These are phyloP conservation scores for Anthopleura xanthogrammica DNA, from an alignment of 92 coral and sea anemone species.

Conservation along the genomic window DNA sequence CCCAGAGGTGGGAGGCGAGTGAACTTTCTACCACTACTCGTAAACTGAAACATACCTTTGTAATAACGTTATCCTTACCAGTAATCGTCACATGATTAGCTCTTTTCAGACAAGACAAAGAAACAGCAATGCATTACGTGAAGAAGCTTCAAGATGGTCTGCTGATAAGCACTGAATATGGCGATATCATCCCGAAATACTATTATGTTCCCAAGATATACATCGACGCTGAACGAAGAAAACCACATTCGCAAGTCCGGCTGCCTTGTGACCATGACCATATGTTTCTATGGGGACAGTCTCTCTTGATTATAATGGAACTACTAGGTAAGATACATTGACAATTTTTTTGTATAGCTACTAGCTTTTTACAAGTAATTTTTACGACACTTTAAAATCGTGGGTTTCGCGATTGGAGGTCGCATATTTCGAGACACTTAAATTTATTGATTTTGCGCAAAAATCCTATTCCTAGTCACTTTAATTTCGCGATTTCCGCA, in stretches of 20 bases:
- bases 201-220: slow-evolving; percentile 83
- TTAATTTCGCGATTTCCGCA: too few species aligned
- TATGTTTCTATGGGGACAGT: slow-evolving; percentile 85
- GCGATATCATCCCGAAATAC: slow-evolving; percentile 82
- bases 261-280: slow-evolving; percentile 61
- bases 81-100: slow-evolving; percentile 40
- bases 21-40: too few species aligned
- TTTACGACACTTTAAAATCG: too few species aligned
- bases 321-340: slow-evolving; percentile 55
- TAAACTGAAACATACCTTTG: too few species aligned
- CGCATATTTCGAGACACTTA: too few species aligned
- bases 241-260: slow-evolving; percentile 80
- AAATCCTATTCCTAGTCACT: too few species aligned
- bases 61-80: not conserved
- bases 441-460: too few species aligned
- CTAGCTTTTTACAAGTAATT: too few species aligned
- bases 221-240: slow-evolving; percentile 65
- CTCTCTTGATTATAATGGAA: slow-evolving; percentile 75
- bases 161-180: slow-evolving; percentile 56
- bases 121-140: slow-evolving; percentile 63
- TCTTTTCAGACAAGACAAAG: slow-evolving; percentile 79
- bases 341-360: too few species aligned
- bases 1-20: too few species aligned
- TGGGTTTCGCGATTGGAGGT: too few species aligned
- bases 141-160: slow-evolving; percentile 67